Conservation (phyloP, 2,797 vertebrate species). For the Eremophila alpestris region DNA sequence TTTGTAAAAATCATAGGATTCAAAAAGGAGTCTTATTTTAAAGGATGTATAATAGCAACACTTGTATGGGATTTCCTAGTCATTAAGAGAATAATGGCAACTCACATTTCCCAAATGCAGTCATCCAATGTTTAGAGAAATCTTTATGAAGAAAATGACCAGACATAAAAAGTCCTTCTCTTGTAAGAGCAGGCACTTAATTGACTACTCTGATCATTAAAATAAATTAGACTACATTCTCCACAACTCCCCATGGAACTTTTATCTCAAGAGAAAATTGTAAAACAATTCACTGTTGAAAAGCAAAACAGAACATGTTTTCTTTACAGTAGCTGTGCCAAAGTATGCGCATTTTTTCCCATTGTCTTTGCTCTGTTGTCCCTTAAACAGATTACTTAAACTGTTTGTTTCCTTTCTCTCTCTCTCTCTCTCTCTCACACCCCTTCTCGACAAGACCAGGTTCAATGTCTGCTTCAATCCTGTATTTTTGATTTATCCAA, state of each 20-base stretch:
- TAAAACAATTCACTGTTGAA: slow-evolving; percentile 18
- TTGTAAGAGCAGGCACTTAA: slow-evolving; percentile 48
- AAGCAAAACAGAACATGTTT: neutral
- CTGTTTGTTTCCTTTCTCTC: neutral
- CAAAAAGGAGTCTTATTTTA: neutral
- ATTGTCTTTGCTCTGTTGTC: neutral
- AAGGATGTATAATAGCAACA: neutral
- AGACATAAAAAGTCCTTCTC: slow-evolving; percentile 40
- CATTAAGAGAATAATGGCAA: slow-evolving; percentile 27
- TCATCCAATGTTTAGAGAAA: slow-evolving; percentile 15
- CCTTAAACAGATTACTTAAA: neutral
- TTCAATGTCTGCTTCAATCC: neutral
- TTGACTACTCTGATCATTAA: slow-evolving; percentile 62
- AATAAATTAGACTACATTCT: slow-evolving; percentile 62
- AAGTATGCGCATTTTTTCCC: neutral
- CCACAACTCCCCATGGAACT: slow-evolving; percentile 52
- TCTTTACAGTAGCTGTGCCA: neutral
- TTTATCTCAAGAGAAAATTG: slow-evolving; percentile 56
- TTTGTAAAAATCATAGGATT: neutral
- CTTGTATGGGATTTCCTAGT: neutral
- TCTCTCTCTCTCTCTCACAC: neutral
- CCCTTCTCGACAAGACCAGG: neutral
- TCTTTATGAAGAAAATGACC: slow-evolving; percentile 59
- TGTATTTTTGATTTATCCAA: neutral
- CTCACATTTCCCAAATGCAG: slow-evolving; percentile 31